Conservation (phyloP, 2,888 invertebrate species). For the Drymonia ruficornis region DNA sequence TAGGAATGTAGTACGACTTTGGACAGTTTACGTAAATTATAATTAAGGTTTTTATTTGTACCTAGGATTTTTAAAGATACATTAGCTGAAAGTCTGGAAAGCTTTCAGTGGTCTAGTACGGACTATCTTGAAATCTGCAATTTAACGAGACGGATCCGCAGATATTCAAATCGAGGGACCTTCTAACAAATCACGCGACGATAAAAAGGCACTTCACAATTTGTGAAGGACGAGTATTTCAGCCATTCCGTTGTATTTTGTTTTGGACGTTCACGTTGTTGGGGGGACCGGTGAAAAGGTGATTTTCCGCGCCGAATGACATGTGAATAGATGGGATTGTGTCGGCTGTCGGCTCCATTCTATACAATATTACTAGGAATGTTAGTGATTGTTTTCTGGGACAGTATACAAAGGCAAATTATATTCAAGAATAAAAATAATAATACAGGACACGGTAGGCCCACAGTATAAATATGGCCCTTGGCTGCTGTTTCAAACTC, state of each 20-base stretch:
- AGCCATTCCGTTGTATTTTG: not conserved
- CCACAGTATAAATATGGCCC: no score
- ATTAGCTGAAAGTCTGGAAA: not conserved
- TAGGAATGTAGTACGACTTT: no score
- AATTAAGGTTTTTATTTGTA: no score
- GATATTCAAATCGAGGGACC: slow-evolving; percentile 3
- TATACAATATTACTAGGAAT: no score
- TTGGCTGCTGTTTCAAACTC: no score
- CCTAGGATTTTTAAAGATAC: not conserved
- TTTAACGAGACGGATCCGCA: not conserved
- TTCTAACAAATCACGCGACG: slow-evolving; percentile 1
- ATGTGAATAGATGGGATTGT: slow-evolving; percentile 1
- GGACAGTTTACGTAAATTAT: no score
- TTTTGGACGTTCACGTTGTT: not conserved
- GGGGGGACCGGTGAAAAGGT: not conserved
- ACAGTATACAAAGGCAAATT: no score
- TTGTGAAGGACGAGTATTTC: not conserved
- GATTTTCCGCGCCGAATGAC: not conserved
- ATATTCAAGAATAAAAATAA: no score
- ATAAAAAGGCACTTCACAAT: slow-evolving; percentile 3
- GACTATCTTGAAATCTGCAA: slow-evolving; percentile 6
- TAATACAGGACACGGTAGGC: no score
- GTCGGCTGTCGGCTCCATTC: not conserved
- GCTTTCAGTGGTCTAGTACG: not conserved
- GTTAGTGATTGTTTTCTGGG: no score